Conservation (phyloP, 2,888 invertebrate species). For the Amphipyra tragopoginis region DNA sequence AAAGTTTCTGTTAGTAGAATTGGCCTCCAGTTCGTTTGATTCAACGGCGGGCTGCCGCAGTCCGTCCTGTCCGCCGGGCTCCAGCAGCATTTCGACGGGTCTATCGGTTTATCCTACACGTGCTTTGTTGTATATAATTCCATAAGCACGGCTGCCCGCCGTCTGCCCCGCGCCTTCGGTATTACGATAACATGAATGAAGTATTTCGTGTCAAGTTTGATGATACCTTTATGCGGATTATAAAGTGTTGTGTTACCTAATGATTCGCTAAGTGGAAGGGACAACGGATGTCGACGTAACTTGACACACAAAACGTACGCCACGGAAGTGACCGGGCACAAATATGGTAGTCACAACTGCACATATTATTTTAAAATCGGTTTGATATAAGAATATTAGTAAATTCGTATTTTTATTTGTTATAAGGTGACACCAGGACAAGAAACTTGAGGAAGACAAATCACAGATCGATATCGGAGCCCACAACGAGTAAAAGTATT, state of each 20-base stretch:
- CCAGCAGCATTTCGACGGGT: no score
- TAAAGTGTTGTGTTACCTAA: slow-evolving; percentile 1
- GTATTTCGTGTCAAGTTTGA: neutral
- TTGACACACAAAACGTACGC: slow-evolving; percentile 1
- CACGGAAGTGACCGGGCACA: neutral
- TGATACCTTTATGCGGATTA: neutral
- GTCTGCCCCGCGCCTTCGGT: no score
- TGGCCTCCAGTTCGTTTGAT: no score
- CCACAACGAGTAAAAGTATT: slow-evolving; percentile 79
- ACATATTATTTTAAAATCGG: no score
- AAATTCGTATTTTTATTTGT: slow-evolving; percentile 6
- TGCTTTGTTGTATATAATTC: no score
- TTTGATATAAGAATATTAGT: no score
- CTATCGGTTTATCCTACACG: no score
- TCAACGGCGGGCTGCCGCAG: no score
- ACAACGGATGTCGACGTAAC: slow-evolving; percentile 12
- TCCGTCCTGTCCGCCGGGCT: no score
- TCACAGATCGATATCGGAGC: slow-evolving; percentile 71
- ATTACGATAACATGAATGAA: neutral
- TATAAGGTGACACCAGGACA: slow-evolving; percentile 67
- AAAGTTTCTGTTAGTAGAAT: no score
- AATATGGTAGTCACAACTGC: neutral
- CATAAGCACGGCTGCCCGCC: no score
- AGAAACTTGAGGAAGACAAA: slow-evolving; percentile 66
- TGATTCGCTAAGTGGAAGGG: neutral